These are phyloP conservation scores for Andricus curvator DNA, from an alignment of 2,888 invertebrate genomes.

Conservation along the genomic window DNA sequence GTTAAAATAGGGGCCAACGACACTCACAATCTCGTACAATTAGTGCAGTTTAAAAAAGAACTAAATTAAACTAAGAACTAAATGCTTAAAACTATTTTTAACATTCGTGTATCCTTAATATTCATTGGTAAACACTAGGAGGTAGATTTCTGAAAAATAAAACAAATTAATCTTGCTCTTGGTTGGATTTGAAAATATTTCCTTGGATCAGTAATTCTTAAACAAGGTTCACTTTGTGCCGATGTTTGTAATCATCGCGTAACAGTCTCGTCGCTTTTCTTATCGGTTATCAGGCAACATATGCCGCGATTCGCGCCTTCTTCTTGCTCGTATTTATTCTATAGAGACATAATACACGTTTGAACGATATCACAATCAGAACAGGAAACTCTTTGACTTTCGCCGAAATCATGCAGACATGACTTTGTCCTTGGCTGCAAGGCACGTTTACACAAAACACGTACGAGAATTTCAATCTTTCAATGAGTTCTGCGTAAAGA, in stretches of 20 bases:
- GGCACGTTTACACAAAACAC: neutral
- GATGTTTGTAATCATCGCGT: slow-evolving; percentile 44
- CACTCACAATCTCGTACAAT: slow-evolving; percentile 55
- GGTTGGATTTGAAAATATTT: neutral
- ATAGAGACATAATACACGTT: neutral
- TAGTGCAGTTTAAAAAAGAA: neutral
- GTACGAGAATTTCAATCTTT: neutral
- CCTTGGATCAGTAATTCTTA: neutral
- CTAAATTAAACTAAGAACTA: no score
- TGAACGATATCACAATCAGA: neutral
- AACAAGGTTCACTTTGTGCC: neutral
- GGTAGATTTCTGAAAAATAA: no score
- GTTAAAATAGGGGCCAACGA: slow-evolving; percentile 73
- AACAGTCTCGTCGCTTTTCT: slow-evolving; percentile 45
- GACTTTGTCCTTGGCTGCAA: neutral
- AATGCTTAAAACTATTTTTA: no score
- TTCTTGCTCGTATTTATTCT: neutral
- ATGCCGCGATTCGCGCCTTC: slow-evolving; percentile 7
- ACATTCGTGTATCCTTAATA: no score
- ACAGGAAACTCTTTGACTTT: slow-evolving; percentile 24
- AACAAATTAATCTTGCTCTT: neutral
- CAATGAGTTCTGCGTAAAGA: neutral
- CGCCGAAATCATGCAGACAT: neutral
- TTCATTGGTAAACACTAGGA: no score
- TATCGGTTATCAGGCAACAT: neutral